phyloP scores from a whole-genome alignment of 2,797 vertebrate genomes.

The Zenarchopterus dispar region DNA sequence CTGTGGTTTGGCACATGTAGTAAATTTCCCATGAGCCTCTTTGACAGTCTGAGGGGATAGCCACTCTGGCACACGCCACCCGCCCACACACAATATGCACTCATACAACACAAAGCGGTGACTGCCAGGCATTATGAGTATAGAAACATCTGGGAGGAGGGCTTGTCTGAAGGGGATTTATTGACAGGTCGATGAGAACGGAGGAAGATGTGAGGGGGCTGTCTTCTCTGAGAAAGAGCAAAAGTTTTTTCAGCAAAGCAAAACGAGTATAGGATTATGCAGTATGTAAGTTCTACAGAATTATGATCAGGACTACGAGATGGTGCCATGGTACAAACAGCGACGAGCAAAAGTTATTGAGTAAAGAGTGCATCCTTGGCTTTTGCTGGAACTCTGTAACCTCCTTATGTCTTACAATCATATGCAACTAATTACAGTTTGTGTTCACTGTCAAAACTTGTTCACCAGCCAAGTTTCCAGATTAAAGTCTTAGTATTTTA shows the following conservation, averaged over 20 bases:
- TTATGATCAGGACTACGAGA: slow-evolving; percentile 21
- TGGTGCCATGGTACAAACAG: neutral
- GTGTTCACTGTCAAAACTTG: slow-evolving; percentile 28
- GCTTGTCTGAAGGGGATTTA: slow-evolving; percentile 41
- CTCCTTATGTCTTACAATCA: neutral
- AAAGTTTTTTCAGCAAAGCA: slow-evolving; percentile 48
- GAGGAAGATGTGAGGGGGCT: slow-evolving; percentile 42
- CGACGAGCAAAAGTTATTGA: neutral
- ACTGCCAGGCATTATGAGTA: slow-evolving; percentile 57
- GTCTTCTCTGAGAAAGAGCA: slow-evolving; percentile 38
- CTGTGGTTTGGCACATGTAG: slow-evolving; percentile 76
- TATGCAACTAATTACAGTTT: slow-evolving; percentile 14
- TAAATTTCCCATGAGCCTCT: slow-evolving; percentile 82
- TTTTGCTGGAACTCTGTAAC: neutral
- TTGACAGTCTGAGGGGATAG: slow-evolving; percentile 80
- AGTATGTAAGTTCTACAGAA: slow-evolving; percentile 23
- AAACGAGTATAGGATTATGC: slow-evolving; percentile 1
- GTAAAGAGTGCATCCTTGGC: no score
- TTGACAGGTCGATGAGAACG: slow-evolving; percentile 52
- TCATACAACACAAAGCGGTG: slow-evolving; percentile 39
- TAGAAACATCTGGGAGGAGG: slow-evolving; percentile 59
- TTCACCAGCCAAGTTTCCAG: slow-evolving; percentile 1
- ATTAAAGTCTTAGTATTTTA: neutral
- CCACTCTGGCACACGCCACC: slow-evolving; percentile 80
- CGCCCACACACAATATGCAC: slow-evolving; percentile 67